Percentiles rank a stretch among this genome's conserved stretches.
phyloP scores from a whole-genome alignment of 92 coral and sea anemone species.

The Montipora capitata region DNA sequence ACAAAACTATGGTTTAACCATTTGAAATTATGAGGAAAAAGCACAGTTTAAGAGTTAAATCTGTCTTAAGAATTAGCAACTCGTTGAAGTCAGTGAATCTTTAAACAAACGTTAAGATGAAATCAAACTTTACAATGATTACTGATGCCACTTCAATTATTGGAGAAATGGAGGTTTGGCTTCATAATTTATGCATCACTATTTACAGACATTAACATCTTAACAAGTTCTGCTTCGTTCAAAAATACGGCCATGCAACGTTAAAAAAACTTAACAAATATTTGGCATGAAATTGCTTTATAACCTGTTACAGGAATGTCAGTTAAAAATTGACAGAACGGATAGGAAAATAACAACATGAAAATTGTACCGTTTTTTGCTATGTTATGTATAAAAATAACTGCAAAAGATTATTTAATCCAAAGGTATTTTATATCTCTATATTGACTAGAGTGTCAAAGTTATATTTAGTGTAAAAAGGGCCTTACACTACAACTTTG shows the following conservation, averaged over 20 bases:
- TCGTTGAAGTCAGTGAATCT: not conserved
- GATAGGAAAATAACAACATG: not conserved
- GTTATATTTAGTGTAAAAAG: too few species aligned
- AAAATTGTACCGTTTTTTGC: not conserved
- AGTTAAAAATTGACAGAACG: not conserved
- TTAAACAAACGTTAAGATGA: not conserved
- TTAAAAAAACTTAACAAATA: too few species aligned
- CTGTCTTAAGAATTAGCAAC: not conserved
- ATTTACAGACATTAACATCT: not conserved
- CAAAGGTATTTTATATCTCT: not conserved
- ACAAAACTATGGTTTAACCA: too few species aligned
- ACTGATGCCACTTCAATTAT: not conserved
- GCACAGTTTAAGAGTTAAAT: not conserved
- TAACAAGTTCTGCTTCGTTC: not conserved
- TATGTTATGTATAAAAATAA: constrained; percentile 21
- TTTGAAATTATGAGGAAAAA: too few species aligned
- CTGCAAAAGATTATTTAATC: not conserved
- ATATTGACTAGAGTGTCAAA: not conserved
- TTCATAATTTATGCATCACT: not conserved
- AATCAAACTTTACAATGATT: not conserved
- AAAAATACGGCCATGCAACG: not conserved
- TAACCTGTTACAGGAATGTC: too few species aligned
- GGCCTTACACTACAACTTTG: too few species aligned
- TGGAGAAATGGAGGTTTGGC: not conserved
- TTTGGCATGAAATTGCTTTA: not conserved